phyloP scores from a whole-genome alignment of 2,113 vertebrate genomes.

The Zapornia atra region DNA sequence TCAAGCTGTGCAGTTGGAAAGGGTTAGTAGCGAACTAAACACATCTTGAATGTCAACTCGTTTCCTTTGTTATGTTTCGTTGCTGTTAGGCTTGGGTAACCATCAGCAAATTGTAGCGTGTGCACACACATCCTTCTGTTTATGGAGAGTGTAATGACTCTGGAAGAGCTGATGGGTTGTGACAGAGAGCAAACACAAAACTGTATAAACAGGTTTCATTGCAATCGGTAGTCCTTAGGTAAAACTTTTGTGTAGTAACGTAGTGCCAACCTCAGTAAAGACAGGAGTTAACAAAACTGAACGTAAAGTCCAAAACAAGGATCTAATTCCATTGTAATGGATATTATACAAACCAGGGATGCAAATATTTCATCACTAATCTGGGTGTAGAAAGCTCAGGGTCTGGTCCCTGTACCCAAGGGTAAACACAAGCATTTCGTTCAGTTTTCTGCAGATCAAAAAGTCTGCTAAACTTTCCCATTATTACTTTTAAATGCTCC shows the following conservation, averaged over 20 bases:
- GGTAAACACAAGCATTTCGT: not conserved
- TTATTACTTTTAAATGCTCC: slow-evolving; percentile 23
- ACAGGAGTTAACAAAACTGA: not conserved
- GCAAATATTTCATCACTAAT: not conserved
- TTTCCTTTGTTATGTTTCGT: not conserved
- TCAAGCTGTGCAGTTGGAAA: not conserved
- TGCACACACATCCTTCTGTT: not conserved
- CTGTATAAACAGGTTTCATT: not conserved
- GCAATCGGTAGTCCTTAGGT: not conserved
- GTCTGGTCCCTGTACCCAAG: not conserved
- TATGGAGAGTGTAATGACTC: not conserved
- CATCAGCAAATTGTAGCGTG: not conserved
- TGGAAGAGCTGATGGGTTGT: not conserved
- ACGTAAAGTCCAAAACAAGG: not conserved
- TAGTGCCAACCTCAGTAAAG: not conserved
- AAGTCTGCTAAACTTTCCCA: not conserved
- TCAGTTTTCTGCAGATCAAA: not conserved
- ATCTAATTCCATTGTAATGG: not conserved
- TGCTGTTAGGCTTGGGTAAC: not conserved
- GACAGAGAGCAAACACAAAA: not conserved
- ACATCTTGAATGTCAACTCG: not conserved
- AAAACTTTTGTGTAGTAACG: not conserved
- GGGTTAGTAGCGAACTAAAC: not conserved
- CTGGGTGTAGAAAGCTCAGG: not conserved
- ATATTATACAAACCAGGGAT: not conserved